Conservation (phyloP, 2,113 vertebrate species). For the Mormyrus lacerda region DNA sequence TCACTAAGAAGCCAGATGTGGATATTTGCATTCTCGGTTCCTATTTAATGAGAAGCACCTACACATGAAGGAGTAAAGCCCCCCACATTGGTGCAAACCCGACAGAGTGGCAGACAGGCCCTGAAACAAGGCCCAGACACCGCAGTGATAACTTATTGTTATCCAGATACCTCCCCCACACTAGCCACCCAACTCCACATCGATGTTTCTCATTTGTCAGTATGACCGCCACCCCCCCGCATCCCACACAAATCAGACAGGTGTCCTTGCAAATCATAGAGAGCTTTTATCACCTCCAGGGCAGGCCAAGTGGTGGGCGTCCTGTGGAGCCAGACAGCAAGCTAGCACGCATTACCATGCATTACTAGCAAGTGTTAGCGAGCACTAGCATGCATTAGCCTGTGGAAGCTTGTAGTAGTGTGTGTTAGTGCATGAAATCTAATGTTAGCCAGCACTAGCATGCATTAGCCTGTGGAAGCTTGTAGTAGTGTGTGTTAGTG, state of each 20-base stretch:
- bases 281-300: not conserved
- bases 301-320: not conserved
- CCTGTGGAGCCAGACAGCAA: not conserved
- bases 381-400: not conserved
- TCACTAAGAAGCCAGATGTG: not conserved
- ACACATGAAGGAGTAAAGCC: not conserved
- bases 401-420: too few species aligned
- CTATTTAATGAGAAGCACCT: not conserved
- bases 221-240: not conserved
- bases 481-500: too few species aligned
- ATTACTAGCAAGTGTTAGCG: not conserved
- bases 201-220: not conserved
- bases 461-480: too few species aligned
- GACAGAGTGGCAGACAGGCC: not conserved
- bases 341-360: not conserved
- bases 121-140: not conserved
- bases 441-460: not conserved
- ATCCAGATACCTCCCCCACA: not conserved
- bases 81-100: not conserved
- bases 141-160: not conserved
- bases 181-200: not conserved
- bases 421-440: too few species aligned
- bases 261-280: constrained; percentile 42
- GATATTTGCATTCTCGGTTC: not conserved
- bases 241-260: constrained; percentile 53